Evolutionary conservation across 2,797 vertebrate species (phyloP).

Genomic region (Natrix natrix): DNA sequence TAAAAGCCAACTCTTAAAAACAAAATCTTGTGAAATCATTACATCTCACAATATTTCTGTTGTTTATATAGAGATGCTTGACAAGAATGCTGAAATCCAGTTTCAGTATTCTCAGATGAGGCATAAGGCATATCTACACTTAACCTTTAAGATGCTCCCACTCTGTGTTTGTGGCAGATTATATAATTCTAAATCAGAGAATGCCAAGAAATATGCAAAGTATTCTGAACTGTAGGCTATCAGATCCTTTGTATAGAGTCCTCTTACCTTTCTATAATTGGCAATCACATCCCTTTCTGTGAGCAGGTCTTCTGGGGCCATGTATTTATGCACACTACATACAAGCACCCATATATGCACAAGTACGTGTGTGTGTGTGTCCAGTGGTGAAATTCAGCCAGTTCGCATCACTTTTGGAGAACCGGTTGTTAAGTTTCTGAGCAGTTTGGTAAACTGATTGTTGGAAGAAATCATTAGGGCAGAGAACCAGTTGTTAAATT

Average conservation of each 20-base stretch:
- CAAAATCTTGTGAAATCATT: background rate
- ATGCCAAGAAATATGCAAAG: background rate
- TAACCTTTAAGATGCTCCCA: background rate
- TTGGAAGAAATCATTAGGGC: too few relatives aligned
- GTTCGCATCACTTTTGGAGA: too few relatives aligned
- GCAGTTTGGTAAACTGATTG: too few relatives aligned
- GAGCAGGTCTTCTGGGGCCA: background rate
- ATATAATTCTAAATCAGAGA: background rate
- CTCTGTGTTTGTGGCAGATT: background rate
- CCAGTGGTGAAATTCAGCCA: too few relatives aligned
- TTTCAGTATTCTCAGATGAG: background rate
- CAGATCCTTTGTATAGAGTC: background rate
- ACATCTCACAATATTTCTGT: background rate
- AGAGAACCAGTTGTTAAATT: too few relatives aligned
- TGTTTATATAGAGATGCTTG: background rate
- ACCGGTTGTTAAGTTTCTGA: too few relatives aligned
- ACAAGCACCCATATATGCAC: background rate
- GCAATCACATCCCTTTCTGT: background rate
- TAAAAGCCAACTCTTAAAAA: background rate
- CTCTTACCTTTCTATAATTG: background rate
- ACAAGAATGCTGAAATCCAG: background rate
- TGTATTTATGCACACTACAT: background rate
- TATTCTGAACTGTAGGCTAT: background rate
- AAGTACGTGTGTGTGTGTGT: background rate
- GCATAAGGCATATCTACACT: background rate